phyloP scores from a whole-genome alignment of 2,888 invertebrate species.

The Ophonus ardosiacus region DNA sequence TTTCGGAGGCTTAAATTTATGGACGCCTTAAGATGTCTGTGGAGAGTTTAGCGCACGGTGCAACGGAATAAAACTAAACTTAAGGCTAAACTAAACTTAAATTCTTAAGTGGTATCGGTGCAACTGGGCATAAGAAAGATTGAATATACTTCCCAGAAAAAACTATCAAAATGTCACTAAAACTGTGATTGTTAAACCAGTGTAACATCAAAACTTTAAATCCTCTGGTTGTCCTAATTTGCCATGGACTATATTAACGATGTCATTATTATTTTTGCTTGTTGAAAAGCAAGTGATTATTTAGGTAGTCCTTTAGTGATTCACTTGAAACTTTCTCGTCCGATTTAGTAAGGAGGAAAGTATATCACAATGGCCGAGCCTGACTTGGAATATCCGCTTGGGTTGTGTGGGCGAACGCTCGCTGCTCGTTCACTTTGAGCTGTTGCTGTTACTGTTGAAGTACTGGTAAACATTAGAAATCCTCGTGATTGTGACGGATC shows the following conservation, averaged over 20 bases:
- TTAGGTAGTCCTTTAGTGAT: neutral
- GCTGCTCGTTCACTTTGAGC: neutral
- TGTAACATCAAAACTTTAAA: too few relatives aligned
- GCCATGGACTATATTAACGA: neutral
- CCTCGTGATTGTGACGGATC: slow-evolving; percentile 41
- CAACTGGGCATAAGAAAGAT: too few relatives aligned
- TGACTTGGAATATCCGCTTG: slow-evolving; percentile 6
- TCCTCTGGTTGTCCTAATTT: too few relatives aligned
- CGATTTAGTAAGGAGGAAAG: slow-evolving; percentile 14
- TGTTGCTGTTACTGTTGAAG: neutral
- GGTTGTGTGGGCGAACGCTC: slow-evolving; percentile 1
- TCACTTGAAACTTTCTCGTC: slow-evolving; percentile 9
- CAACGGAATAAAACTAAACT: too few relatives aligned
- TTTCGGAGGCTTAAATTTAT: too few relatives aligned
- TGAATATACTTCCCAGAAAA: too few relatives aligned
- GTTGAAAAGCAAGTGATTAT: neutral
- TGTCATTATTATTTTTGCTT: neutral
- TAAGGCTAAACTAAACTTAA: too few relatives aligned
- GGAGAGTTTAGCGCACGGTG: too few relatives aligned
- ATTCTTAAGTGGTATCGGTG: too few relatives aligned
- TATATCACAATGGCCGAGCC: neutral
- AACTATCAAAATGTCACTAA: too few relatives aligned
- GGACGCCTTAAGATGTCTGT: too few relatives aligned
- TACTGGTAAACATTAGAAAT: slow-evolving; percentile 41
- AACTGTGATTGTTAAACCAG: too few relatives aligned